phyloP scores from a whole-genome alignment of 2,888 invertebrate genomes.

The Erebia aethiops region DNA sequence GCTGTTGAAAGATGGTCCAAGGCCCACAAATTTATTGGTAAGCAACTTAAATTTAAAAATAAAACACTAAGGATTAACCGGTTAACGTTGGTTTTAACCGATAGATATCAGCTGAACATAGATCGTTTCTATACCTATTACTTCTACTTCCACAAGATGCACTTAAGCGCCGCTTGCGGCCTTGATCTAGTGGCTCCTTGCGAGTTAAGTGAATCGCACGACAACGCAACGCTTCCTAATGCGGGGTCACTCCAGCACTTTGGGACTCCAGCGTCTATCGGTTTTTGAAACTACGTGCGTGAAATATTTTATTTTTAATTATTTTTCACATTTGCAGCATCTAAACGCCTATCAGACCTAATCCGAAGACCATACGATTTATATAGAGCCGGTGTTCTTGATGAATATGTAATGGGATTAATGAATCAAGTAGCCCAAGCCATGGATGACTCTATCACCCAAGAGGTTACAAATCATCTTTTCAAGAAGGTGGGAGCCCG shows the following conservation, averaged over 20 bases:
- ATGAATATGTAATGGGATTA: conserved; percentile 95
- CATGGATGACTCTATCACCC: conserved; percentile 96
- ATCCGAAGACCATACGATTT: conserved; percentile 95
- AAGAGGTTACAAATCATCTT: conserved; percentile 94
- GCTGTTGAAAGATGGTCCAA: conserved; percentile 97
- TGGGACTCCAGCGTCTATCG: too few relatives aligned
- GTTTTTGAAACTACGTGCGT: too few relatives aligned
- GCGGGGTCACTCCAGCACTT: too few relatives aligned
- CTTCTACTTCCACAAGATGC: too few relatives aligned
- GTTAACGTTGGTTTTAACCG: too few relatives aligned
- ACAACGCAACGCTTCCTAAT: too few relatives aligned
- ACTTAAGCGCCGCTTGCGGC: too few relatives aligned
- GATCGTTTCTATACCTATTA: too few relatives aligned
- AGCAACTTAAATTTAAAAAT: conserved; percentile 40
- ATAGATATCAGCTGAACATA: too few relatives aligned
- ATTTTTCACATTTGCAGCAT: conserved; percentile 81
- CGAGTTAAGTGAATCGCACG: too few relatives aligned
- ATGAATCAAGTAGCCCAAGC: conserved; percentile 97
- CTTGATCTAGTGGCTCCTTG: too few relatives aligned
- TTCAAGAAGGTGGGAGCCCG: conserved; percentile 91
- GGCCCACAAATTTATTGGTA: conserved; percentile 96
- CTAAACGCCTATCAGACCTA: conserved; percentile 93
- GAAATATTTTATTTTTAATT: not conserved
- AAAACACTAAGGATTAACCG: too few relatives aligned
- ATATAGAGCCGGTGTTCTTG: conserved; percentile 94